Evolutionary conservation across 2,113 vertebrate species (phyloP).

Genomic region (Picathartes gymnocephalus): DNA sequence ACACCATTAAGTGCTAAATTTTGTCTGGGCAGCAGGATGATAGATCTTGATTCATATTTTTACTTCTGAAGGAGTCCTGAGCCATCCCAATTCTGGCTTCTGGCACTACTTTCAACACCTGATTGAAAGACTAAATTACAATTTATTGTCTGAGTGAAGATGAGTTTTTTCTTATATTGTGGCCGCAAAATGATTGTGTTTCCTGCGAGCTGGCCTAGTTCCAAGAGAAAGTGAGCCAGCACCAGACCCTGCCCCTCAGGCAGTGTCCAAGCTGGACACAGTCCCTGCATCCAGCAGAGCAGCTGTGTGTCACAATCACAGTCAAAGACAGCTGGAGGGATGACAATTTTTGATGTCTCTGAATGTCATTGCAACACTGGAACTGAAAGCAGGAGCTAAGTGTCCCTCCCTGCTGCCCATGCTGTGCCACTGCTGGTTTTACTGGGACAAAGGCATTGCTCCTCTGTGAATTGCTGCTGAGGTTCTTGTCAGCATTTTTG

Average conservation of each 20-base stretch:
- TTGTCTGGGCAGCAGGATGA: neutral
- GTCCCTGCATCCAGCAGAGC: neutral
- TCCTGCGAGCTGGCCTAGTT: accelerated
- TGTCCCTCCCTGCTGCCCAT: neutral
- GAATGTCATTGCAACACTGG: accelerated
- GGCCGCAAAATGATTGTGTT: accelerated
- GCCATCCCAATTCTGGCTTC: neutral
- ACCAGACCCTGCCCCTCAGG: neutral
- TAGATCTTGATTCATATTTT: neutral
- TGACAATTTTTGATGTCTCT: no score
- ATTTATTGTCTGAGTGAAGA: neutral
- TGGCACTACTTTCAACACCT: neutral
- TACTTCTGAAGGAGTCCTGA: neutral
- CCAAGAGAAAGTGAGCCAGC: neutral
- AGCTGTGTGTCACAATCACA: neutral
- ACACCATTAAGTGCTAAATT: neutral
- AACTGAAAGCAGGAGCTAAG: neutral
- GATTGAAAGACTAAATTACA: neutral
- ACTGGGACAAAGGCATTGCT: neutral
- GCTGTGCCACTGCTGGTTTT: neutral
- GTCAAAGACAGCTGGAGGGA: neutral
- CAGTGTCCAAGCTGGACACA: neutral
- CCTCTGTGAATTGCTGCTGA: neutral
- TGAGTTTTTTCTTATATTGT: neutral
- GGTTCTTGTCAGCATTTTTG: neutral